Conservation (phyloP, 2,113 vertebrate genomes). For the Acanthochromis polyacanthus region DNA sequence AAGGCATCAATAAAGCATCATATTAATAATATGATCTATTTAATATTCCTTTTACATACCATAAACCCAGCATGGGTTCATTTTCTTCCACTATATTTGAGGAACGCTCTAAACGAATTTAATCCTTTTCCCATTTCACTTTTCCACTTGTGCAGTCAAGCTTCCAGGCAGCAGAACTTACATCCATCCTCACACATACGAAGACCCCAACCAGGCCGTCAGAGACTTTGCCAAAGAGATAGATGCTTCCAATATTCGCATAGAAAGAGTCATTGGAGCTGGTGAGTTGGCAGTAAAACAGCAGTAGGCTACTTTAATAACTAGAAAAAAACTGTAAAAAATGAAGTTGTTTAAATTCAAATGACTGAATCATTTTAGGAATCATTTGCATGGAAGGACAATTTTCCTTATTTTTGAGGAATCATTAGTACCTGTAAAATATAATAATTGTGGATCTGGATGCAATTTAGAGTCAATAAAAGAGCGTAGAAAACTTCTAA, state of each 20-base stretch:
- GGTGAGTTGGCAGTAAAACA: slow-evolving; percentile 75
- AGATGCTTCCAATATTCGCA: slow-evolving; percentile 86
- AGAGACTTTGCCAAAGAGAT: slow-evolving; percentile 89
- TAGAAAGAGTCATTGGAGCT: slow-evolving; percentile 87
- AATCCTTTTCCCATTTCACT: background rate
- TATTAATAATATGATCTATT: background rate
- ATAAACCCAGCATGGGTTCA: background rate
- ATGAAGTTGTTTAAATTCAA: background rate
- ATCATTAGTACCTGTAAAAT: background rate
- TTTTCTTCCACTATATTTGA: background rate
- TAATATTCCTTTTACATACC: background rate
- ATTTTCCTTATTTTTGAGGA: background rate
- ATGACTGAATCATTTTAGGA: background rate
- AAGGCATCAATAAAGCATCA: background rate
- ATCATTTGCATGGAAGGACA: background rate
- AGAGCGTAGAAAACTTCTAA: background rate
- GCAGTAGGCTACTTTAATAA: slow-evolving; percentile 12
- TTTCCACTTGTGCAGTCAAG: slow-evolving; percentile 79
- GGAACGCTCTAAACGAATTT: background rate
- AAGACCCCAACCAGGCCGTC: slow-evolving; percentile 88
- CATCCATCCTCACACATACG: slow-evolving; percentile 88
- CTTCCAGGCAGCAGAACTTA: slow-evolving; percentile 87
- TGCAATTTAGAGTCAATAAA: background rate
- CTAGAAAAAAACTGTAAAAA: background rate
- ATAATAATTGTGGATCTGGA: background rate